Evolutionary conservation across 2,888 invertebrate genomes (phyloP).

Genomic region (Diarsia brunnea): DNA sequence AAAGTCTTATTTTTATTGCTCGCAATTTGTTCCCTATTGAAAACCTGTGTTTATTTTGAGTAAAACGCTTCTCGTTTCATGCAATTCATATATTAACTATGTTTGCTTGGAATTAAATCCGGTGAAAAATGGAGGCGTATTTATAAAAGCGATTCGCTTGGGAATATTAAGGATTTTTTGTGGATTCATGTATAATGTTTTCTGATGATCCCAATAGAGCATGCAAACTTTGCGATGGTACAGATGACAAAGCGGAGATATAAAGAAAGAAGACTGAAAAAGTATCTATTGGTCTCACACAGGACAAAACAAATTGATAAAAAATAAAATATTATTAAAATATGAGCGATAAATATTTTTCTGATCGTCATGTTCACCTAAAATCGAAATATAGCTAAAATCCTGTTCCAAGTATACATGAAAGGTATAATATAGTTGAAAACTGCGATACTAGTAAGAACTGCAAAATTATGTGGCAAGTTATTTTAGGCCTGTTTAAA

Average conservation of each 20-base stretch:
- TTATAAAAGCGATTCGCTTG: not conserved
- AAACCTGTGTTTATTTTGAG: conserved; percentile 32
- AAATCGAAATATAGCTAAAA: too few relatives aligned
- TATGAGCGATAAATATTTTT: not conserved
- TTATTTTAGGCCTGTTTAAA: too few relatives aligned
- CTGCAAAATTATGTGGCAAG: not conserved
- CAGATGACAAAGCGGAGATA: not conserved
- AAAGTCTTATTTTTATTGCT: conserved; percentile 38
- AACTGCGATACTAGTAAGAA: not conserved
- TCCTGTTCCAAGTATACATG: not conserved
- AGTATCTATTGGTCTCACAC: too few relatives aligned
- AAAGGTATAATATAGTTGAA: not conserved
- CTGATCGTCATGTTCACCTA: not conserved
- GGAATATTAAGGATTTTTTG: not conserved
- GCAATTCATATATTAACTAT: conserved; percentile 24
- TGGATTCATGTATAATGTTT: not conserved
- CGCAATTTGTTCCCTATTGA: conserved; percentile 43
- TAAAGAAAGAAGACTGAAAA: too few relatives aligned
- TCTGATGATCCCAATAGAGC: not conserved
- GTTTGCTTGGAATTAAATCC: conserved; percentile 22
- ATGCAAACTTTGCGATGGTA: not conserved
- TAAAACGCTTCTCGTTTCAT: conserved; percentile 24
- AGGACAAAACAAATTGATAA: too few relatives aligned
- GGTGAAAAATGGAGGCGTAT: conserved; percentile 11
- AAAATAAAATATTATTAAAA: too few relatives aligned